Base-by-base conservation (phyloP, 2,888 invertebrate genomes). In the Torymus auratus region DNA sequence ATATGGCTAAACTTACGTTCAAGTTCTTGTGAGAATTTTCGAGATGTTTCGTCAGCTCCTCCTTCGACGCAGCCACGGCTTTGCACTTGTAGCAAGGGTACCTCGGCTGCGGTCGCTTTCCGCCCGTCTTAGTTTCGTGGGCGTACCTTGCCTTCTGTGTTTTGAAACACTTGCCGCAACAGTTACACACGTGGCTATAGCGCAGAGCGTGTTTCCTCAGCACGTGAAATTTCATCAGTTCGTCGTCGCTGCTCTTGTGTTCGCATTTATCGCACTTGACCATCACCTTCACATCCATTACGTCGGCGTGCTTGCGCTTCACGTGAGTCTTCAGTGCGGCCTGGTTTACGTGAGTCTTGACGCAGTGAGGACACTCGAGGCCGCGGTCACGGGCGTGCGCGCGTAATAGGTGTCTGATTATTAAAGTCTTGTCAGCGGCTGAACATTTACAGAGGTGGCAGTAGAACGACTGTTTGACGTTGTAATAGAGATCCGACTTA, bases 11-110 rank as follows among this genome's bases (percentile, higher is more conserved):
- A 15, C 10, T 12, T 1, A 60, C 52, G 70, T 69, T 5, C 4
- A 70, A 69, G 12, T 70, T 70, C 15, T 60, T 69, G 12, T 69
- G n/a, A 23, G 20, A 65, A 23, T 74, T 41, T 12, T 65, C 41
- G 41, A 81, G 20, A 23, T 81, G 81, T 84, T 15, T 61, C 5
- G 61, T 11, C 2, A 81, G 20, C 13, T 72, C 53, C 0, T 10
- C 10, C 50, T 92, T 92, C 67, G 92, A 92, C 71, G 91, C 91
- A 61, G 92, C 92, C 0, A 92, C 89, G 80, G 92, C 92, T 50
- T 91, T 89, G 78, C 93, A 93, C 0, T 92, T 82, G 12, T 87
- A 84, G 84, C 93, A 93, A 61, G 92, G 92, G 83, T 93, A 91
- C 60, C 93, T 93, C 0, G 92, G 92, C 0, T 93, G 93, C 70